phyloP scores from a whole-genome alignment of 1,140 invertebrate genomes.

The Stenopsyche tienmushanensis region DNA sequence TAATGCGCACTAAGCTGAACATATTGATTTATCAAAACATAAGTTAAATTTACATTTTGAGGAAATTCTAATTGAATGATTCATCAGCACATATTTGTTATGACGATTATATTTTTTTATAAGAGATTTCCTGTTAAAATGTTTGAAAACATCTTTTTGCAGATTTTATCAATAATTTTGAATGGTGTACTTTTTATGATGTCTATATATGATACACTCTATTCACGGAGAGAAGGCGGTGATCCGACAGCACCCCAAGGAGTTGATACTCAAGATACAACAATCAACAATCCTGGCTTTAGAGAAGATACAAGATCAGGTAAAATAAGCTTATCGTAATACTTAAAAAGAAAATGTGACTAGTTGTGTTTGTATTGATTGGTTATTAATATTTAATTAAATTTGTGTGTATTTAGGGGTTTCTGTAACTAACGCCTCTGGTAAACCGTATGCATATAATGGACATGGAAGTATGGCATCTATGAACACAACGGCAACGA shows the following conservation, averaged over 20 bases:
- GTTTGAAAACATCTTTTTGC: slow-evolving; percentile 47
- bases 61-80: neutral
- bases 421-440: slow-evolving; percentile 80
- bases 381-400: neutral
- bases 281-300: slow-evolving; percentile 82
- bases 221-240: slow-evolving; percentile 66
- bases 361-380: neutral
- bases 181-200: slow-evolving; percentile 74
- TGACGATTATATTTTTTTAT: neutral
- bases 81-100: neutral
- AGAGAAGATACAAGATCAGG: slow-evolving; percentile 67
- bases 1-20: too few relatives aligned
- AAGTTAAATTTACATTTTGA: too few relatives aligned
- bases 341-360: neutral
- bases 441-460: slow-evolving; percentile 73
- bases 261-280: slow-evolving; percentile 62
- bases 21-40: too few relatives aligned
- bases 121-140: too few relatives aligned
- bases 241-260: slow-evolving; percentile 71
- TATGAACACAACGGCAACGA: slow-evolving; percentile 72
- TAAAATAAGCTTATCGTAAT: slow-evolving; percentile 44
- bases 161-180: slow-evolving; percentile 75
- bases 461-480: slow-evolving; percentile 77
- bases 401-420: slow-evolving; percentile 59
- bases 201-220: slow-evolving; percentile 74